Evolutionary conservation across 2,797 vertebrate species (phyloP).

Genomic region (Pelochelys cantorii): DNA sequence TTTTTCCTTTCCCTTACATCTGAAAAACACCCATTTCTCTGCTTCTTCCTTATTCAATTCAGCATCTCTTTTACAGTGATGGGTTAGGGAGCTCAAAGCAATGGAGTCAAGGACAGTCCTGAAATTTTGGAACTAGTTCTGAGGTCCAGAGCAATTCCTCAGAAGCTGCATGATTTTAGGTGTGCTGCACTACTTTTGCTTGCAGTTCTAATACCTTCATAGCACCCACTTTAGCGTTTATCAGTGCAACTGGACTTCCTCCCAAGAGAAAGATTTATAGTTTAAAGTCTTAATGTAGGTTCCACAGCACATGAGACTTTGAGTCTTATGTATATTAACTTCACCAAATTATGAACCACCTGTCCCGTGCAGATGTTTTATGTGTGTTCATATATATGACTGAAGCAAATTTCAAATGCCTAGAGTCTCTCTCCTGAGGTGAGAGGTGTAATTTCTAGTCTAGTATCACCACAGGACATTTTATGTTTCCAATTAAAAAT

Average conservation of each 20-base stretch:
- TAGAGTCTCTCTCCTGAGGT: conserved; percentile 11
- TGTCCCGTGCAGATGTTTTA: conserved; percentile 44
- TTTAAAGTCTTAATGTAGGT: background rate
- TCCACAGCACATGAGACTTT: conserved; percentile 41
- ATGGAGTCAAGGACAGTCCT: background rate
- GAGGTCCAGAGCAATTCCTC: conserved; percentile 58
- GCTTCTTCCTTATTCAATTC: conserved; percentile 47
- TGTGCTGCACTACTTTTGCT: background rate
- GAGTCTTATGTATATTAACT: conserved; percentile 30
- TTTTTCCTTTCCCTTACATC: conserved; percentile 14
- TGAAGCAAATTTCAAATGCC: conserved; percentile 62
- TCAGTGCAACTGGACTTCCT: background rate
- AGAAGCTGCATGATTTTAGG: conserved; percentile 43
- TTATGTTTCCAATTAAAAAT: conserved; percentile 62
- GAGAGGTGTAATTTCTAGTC: conserved; percentile 1
- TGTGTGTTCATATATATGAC: conserved; percentile 48
- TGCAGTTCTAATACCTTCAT: conserved; percentile 65
- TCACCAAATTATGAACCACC: conserved; percentile 25
- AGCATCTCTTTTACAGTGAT: conserved; percentile 16
- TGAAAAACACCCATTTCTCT: conserved; percentile 1
- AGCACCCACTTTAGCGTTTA: conserved; percentile 63
- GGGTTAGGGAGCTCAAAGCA: conserved; percentile 43
- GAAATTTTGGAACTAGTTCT: conserved; percentile 67
- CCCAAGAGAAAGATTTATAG: background rate
- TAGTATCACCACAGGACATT: conserved; percentile 63